phyloP scores from a whole-genome alignment of 2,113 vertebrate species.

The Toxotes chatareus region DNA sequence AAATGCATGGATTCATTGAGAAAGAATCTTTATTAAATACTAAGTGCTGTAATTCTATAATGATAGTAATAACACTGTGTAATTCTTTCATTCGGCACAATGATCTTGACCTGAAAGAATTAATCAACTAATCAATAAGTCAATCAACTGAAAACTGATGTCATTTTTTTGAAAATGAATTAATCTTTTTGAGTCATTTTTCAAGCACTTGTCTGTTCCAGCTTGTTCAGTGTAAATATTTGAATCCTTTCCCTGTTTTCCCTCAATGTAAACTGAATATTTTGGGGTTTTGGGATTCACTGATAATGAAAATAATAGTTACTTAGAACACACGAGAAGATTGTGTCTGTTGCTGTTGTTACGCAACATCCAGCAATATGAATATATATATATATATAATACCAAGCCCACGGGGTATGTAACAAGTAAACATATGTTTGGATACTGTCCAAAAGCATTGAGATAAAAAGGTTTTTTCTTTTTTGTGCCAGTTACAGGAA shows the following conservation, averaged over 20 bases:
- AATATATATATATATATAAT: constrained; percentile 1
- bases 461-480: neutral
- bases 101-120: neutral
- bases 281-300: no score
- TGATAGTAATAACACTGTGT: neutral
- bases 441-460: neutral
- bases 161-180: neutral
- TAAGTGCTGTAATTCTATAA: neutral
- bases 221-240: no score
- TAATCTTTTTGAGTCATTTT: no score
- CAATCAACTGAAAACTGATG: neutral
- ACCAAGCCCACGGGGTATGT: neutral
- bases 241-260: no score
- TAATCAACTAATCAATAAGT: neutral
- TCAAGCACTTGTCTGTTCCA: no score
- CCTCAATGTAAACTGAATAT: neutral
- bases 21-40: neutral
- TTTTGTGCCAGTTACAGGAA: constrained; percentile 12
- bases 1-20: neutral
- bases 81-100: neutral
- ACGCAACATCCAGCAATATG: neutral
- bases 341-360: neutral
- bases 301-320: neutral
- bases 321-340: neutral
- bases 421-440: neutral